Conservation (phyloP, 1,140 invertebrate species). For the Drosophila nikananu region DNA sequence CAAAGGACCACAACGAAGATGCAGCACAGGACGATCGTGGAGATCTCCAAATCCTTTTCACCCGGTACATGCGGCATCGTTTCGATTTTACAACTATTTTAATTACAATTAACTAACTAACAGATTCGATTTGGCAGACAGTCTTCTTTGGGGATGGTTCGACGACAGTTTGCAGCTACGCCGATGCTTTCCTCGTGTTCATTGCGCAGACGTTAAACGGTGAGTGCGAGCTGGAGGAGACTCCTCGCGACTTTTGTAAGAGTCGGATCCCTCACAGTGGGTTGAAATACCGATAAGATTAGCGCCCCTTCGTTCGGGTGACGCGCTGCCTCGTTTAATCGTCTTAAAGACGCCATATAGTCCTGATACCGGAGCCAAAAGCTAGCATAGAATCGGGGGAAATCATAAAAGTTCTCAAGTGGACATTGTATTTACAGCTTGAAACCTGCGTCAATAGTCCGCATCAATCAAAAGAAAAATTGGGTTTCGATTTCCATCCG, state of each 20-base stretch:
- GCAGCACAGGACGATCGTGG: conserved; percentile 61
- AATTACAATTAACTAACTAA: conserved; percentile 26
- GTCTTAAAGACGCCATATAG: conserved; percentile 32
- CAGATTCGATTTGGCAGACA: conserved; percentile 35
- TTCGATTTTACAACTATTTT: conserved; percentile 2
- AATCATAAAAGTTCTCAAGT: conserved; percentile 56
- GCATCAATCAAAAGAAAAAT: conserved; percentile 42
- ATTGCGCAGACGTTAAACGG: conserved; percentile 32
- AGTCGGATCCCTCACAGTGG: not conserved
- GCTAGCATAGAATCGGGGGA: conserved; percentile 46
- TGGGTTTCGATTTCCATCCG: conserved; percentile 4
- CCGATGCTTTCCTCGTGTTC: conserved; percentile 20
- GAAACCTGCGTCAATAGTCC: conserved; percentile 63
- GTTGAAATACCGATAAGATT: conserved; percentile 40
- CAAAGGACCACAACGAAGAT: conserved; percentile 47
- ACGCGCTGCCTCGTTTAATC: conserved; percentile 34
- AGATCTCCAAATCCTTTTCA: conserved; percentile 59
- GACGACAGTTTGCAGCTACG: conserved; percentile 8
- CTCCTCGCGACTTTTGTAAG: conserved; percentile 30
- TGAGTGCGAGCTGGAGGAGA: conserved; percentile 18
- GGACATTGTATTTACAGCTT: conserved; percentile 64
- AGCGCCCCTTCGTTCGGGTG: conserved; percentile 11
- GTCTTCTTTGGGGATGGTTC: conserved; percentile 26
- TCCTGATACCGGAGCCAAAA: conserved; percentile 34
- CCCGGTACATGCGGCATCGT: conserved; percentile 63